These are phyloP conservation scores for Drosophila tsacasi DNA, from an alignment of 1,140 invertebrate species.

Conservation along the genomic window DNA sequence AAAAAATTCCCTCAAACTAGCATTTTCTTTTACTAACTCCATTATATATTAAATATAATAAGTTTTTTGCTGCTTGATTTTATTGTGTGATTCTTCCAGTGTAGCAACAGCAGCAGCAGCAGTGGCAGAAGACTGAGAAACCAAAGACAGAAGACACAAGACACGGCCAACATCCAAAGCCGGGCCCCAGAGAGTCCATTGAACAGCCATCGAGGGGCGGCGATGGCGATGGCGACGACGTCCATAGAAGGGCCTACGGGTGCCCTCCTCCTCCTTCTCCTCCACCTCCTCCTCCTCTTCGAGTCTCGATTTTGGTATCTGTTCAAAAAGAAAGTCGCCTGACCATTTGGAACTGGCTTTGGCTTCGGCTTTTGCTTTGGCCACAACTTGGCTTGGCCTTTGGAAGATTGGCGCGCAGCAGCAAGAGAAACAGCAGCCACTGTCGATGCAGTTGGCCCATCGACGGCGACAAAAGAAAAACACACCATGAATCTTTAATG, in stretches of 20 bases:
- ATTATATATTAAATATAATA: neutral
- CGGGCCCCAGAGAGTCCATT: constrained; percentile 27
- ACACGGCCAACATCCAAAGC: constrained; percentile 66
- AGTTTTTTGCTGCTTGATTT: neutral
- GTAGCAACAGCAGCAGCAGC: constrained; percentile 8
- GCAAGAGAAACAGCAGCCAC: constrained; percentile 41
- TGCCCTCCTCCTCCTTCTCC: constrained; percentile 1
- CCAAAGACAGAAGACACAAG: constrained; percentile 27
- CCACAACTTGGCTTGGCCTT: constrained; percentile 37
- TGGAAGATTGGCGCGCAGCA: constrained; percentile 67
- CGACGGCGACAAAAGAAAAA: constrained; percentile 69
- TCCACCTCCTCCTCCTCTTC: neutral
- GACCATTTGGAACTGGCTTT: constrained; percentile 55
- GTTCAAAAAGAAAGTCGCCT: constrained; percentile 78
- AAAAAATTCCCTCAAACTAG: no score
- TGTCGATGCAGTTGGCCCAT: constrained; percentile 43
- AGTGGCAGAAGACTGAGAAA: constrained; percentile 18
- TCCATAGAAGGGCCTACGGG: constrained; percentile 47
- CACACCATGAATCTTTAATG: constrained; percentile 84
- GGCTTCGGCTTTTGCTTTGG: constrained; percentile 23
- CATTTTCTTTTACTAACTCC: neutral
- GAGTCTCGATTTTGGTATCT: constrained; percentile 58
- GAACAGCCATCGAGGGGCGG: constrained; percentile 50
- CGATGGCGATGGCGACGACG: constrained; percentile 10
- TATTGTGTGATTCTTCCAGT: neutral